Base-by-base conservation (phyloP, 2,797 vertebrate genomes). In the Ctenopoma kingsleyae region DNA sequence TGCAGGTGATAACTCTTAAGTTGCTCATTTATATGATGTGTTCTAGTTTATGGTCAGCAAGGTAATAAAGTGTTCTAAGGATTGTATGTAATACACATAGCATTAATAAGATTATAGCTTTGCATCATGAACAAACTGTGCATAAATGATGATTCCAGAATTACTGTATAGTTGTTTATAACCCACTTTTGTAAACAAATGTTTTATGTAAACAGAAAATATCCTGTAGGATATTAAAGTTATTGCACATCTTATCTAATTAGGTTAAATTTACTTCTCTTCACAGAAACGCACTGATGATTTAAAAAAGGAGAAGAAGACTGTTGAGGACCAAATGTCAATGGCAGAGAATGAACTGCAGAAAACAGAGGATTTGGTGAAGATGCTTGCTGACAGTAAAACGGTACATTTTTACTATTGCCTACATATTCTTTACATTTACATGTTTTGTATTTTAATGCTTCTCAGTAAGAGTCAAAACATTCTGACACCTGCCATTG, bases 331-430 rank as follows among this genome's bases (percentile, higher is more conserved):
- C 69, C 88, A 94, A 78, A 92, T 99, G 38, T 76, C 36, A 36
- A 74, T 92, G 40, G 95, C 96, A 2, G 86, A 92, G 32, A 69
- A 91, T 4, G 95, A 96, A 54, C 87, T 99, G 66, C 80, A 83
- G 6, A 94, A 95, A 78, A 94, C 95, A 1, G 88, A 92, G 8
- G 86, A 89, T 25, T 66, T 91, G 49, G 76, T 95, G 51, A 86
- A 94, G 54, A 90, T 82, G 81, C 83, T 99, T 57, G 81, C 81
- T 0, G 92, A 93, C 77, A 97, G 92, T 83, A 96, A 96, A 93
- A 94, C 80, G 95, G 98, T 98, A 95, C 17, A 65, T 20, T 65
- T 57, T n/a, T 17, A 59, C n/a, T 23, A 6, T 8, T 52, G 8
- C 55, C 12, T 61, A 27, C 20, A 13, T 41, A 16, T 49, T 53